Evolutionary conservation across 2,888 invertebrate genomes (phyloP).

Genomic region (Rhaphigaster nebulosa): DNA sequence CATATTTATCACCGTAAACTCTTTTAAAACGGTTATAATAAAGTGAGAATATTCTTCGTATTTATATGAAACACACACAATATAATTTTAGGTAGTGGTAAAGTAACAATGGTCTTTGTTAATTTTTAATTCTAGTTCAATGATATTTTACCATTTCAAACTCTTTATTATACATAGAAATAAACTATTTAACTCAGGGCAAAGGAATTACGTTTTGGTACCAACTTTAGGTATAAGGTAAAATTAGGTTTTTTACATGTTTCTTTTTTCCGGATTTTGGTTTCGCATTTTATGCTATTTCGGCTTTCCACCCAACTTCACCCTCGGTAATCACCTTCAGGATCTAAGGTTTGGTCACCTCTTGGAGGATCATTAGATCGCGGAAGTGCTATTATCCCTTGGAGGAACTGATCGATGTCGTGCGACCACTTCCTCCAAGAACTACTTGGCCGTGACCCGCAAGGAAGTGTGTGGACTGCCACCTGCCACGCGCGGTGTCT

Average conservation of each 20-base stretch:
- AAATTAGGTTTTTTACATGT: background rate
- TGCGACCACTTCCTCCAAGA: slow-evolving; percentile 52
- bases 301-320: background rate
- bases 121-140: no score
- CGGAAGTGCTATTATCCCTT: slow-evolving; percentile 20
- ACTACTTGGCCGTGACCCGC: slow-evolving; percentile 27
- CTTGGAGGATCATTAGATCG: slow-evolving; percentile 4
- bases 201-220: no score
- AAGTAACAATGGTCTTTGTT: no score
- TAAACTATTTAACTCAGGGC: no score
- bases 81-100: no score
- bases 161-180: no score
- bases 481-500: slow-evolving; percentile 48
- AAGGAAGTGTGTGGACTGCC: slow-evolving; percentile 14
- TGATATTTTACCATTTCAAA: no score
- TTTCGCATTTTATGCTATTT: background rate
- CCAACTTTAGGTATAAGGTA: no score
- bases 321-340: background rate
- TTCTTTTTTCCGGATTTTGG: background rate
- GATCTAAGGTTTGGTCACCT: background rate
- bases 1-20: background rate
- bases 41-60: background rate
- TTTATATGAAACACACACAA: background rate
- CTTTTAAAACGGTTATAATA: background rate
- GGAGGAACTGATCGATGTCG: slow-evolving; percentile 34